Percentiles rank a stretch among this genome's conserved stretches.
Conservation (phyloP, 2,888 invertebrate species). For the Lucinisca nassula region DNA sequence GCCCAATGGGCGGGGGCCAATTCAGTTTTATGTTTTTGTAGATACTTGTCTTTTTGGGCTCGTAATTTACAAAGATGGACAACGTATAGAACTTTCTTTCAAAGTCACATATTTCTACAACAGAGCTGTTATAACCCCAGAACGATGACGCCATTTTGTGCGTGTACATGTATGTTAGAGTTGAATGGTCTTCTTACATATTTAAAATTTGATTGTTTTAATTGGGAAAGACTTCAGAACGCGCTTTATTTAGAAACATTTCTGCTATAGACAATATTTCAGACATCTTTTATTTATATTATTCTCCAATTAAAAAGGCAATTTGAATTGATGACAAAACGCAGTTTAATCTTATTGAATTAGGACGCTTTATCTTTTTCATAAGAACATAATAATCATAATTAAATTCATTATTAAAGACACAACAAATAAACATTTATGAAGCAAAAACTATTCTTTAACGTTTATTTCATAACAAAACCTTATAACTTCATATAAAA, state of each 20-base stretch:
- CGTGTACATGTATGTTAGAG: too few species aligned
- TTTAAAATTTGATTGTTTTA: not conserved
- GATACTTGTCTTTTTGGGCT: too few species aligned
- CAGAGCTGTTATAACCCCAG: too few species aligned
- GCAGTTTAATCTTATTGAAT: constrained; percentile 1
- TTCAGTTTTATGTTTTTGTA: too few species aligned
- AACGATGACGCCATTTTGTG: too few species aligned
- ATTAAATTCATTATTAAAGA: constrained; percentile 9
- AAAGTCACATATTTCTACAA: too few species aligned
- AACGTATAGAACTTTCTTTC: too few species aligned
- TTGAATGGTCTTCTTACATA: too few species aligned
- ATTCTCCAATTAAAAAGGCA: not conserved
- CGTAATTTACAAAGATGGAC: too few species aligned
- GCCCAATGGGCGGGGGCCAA: too few species aligned
- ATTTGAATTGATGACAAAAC: constrained; percentile 15
- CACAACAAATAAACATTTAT: constrained; percentile 1
- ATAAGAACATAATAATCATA: not conserved
- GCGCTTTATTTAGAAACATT: not conserved
- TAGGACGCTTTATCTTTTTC: constrained; percentile 1
- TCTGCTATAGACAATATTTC: constrained; percentile 2
- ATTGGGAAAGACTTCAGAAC: not conserved
- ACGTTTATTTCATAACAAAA: constrained; percentile 1
- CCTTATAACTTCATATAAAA: constrained; percentile 9
- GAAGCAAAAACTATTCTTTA: not conserved
- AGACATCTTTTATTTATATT: constrained; percentile 11